Conservation (phyloP, 1,140 invertebrate species). For the Telenomus remus region DNA sequence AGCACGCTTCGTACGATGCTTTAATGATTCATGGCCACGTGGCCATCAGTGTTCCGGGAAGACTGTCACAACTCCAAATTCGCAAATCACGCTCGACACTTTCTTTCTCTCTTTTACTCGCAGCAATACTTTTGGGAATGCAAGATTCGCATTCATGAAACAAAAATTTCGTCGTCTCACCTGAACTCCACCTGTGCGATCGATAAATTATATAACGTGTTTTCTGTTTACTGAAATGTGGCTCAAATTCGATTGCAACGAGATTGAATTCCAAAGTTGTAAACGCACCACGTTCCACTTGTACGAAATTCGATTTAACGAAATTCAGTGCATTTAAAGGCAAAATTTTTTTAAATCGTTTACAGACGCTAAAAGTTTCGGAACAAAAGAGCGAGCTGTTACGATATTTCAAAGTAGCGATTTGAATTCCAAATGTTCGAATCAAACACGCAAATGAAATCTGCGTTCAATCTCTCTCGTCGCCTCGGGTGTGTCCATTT, state of each 20-base stretch:
- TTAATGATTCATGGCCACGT: slow-evolving; percentile 51
- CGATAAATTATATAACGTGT: too few relatives aligned
- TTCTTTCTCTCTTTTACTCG: slow-evolving; percentile 9
- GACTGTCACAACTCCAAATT: slow-evolving; percentile 34
- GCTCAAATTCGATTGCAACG: slow-evolving; percentile 8
- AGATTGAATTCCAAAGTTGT: not conserved
- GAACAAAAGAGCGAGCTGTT: slow-evolving; percentile 1
- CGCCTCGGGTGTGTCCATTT: slow-evolving; percentile 24
- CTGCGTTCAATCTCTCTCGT: slow-evolving; percentile 27
- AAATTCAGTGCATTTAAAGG: not conserved
- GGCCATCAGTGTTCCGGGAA: slow-evolving; percentile 41
- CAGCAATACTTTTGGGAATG: too few relatives aligned
- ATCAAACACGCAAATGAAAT: slow-evolving; percentile 19
- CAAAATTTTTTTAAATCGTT: not conserved
- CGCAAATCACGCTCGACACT: slow-evolving; percentile 6
- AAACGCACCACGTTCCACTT: too few relatives aligned
- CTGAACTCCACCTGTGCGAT: too few relatives aligned
- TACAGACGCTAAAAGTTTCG: not conserved
- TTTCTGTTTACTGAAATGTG: too few relatives aligned
- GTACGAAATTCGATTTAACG: too few relatives aligned
- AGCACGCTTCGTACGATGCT: slow-evolving; percentile 45
- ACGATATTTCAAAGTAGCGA: not conserved
- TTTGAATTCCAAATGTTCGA: slow-evolving; percentile 9
- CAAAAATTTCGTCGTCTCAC: too few relatives aligned
- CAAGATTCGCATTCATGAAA: too few relatives aligned